A percentile compares a stretch with the other conserved stretches of the same genome.
phyloP scores from a whole-genome alignment of 2,888 invertebrate species.

The Steinernema hermaphroditum region DNA sequence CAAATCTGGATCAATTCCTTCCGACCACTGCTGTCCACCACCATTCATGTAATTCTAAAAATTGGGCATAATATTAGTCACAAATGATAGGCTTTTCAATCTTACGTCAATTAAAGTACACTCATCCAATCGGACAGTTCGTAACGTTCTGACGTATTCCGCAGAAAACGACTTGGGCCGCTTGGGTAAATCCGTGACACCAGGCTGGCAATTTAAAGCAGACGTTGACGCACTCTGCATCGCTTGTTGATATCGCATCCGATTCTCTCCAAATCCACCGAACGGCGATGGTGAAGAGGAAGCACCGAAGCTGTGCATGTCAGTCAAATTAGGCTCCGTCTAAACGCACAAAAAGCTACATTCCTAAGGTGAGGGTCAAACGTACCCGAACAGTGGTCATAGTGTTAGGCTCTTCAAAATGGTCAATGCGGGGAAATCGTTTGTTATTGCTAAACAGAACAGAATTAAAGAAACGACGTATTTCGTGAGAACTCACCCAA shows the following conservation, averaged over 20 bases:
- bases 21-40: conserved; percentile 53
- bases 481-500: neutral
- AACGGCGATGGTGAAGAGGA: neutral
- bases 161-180: conserved; percentile 24
- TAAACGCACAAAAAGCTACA: neutral
- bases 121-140: neutral
- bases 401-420: conserved; percentile 4
- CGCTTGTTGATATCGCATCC: neutral
- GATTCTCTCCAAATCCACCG: neutral
- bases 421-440: neutral
- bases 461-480: too few species aligned
- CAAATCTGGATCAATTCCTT: conserved; percentile 51
- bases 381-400: neutral
- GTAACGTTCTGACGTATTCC: neutral
- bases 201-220: neutral
- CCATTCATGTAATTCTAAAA: conserved; percentile 34
- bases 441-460: neutral
- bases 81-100: neutral
- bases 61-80: neutral
- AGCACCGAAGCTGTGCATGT: neutral
- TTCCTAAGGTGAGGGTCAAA: neutral
- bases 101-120: neutral
- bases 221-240: too few species aligned
- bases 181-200: neutral
- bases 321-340: neutral